Conservation (phyloP, 2,888 invertebrate species). For the Nezara viridula region DNA sequence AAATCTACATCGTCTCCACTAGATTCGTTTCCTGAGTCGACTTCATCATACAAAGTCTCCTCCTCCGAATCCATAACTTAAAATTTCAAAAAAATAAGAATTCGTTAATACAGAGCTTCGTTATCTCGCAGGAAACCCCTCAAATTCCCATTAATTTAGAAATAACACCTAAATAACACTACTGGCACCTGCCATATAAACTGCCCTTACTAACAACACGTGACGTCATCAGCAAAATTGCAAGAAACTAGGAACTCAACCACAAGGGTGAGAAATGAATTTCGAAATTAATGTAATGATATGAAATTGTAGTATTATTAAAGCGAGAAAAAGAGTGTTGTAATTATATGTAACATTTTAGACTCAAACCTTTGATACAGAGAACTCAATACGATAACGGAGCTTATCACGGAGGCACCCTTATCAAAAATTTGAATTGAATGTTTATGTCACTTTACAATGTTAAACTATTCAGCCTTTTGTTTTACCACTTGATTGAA, state of each 20-base stretch:
- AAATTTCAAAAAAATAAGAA: conserved; percentile 53
- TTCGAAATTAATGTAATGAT: background rate
- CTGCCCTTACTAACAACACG: conserved; percentile 62
- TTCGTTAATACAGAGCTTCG: conserved; percentile 22
- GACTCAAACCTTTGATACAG: background rate
- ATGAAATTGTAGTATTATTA: background rate
- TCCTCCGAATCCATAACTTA: conserved; percentile 91
- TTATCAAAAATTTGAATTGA: conserved; percentile 28
- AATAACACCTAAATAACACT: conserved; percentile 56
- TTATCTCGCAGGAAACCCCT: background rate
- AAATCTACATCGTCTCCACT: conserved; percentile 96
- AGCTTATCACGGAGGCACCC: conserved; percentile 13
- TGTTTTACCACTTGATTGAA: background rate
- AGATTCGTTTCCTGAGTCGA: conserved; percentile 92
- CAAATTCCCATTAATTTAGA: conserved; percentile 50
- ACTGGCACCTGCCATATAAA: conserved; percentile 57
- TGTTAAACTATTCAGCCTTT: background rate
- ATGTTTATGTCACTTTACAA: background rate
- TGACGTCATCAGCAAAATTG: conserved; percentile 62
- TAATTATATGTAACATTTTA: background rate
- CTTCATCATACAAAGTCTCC: conserved; percentile 88
- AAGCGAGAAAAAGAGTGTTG: background rate
- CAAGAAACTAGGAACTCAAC: conserved; percentile 12
- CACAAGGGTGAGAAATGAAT: background rate
- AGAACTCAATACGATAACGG: background rate